These are phyloP conservation scores for Tokudaia tokunoshimensis DNA, from an alignment of 2,797 vertebrate species.

Conservation along the genomic window DNA sequence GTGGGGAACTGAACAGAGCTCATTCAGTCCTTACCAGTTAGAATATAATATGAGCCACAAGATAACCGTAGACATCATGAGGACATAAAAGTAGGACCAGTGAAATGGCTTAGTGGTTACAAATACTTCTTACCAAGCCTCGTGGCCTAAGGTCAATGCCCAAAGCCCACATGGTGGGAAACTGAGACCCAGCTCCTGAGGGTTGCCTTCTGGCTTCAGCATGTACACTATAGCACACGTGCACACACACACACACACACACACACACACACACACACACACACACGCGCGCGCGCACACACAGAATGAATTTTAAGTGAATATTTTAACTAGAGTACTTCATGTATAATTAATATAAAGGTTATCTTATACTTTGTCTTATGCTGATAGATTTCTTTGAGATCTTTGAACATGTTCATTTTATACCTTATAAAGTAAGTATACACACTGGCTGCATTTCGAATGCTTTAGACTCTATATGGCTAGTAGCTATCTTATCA, in stretches of 20 bases:
- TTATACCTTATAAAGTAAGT: constrained; percentile 27
- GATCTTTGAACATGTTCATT: constrained; percentile 22
- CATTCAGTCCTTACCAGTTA: not conserved
- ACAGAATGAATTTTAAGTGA: constrained; percentile 24
- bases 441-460: not conserved
- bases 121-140: not conserved
- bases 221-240: not conserved
- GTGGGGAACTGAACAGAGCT: not conserved
- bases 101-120: not conserved
- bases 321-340: constrained; percentile 31
- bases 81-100: not conserved
- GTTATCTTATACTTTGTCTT: not conserved
- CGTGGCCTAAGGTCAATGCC: not conserved
- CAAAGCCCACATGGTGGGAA: not conserved
- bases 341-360: constrained; percentile 8
- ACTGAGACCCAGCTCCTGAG: not conserved
- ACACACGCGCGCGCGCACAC: too few species aligned
- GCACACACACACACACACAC: too few species aligned
- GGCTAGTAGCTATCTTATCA: not conserved
- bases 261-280: too few species aligned
- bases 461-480: not conserved
- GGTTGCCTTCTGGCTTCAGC: not conserved
- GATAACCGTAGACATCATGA: not conserved
- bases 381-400: not conserved
- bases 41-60: constrained; percentile 25